Evolutionary conservation across 1,140 invertebrate genomes (phyloP).

Genomic region (Cydia strobilella): DNA sequence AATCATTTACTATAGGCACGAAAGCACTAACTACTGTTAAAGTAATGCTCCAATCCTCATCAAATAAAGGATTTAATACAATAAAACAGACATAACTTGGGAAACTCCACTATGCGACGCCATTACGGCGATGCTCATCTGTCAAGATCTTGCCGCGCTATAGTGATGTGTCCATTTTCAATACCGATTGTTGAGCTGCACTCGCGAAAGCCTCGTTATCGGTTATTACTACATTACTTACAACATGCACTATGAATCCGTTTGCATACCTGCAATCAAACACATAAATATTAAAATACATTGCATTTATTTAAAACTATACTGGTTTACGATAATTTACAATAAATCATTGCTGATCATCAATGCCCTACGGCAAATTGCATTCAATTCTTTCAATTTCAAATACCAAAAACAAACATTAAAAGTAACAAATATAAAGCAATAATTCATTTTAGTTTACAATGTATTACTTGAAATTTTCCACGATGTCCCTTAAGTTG

Average conservation of each 20-base stretch:
- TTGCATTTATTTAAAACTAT: neutral
- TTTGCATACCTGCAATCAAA: slow-evolving; percentile 17
- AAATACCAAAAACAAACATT: neutral
- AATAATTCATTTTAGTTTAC: slow-evolving; percentile 1
- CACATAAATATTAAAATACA: neutral
- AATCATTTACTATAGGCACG: too few species aligned
- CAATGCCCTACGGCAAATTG: neutral
- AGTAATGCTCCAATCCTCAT: too few species aligned
- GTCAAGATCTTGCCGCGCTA: too few species aligned
- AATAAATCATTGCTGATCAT: neutral
- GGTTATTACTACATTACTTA: too few species aligned
- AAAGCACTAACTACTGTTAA: neutral
- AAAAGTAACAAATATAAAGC: neutral
- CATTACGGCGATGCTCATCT: too few species aligned
- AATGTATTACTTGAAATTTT: neutral
- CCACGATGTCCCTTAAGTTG: neutral
- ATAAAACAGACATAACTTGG: too few species aligned
- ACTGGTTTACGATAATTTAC: neutral
- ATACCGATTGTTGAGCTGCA: too few species aligned
- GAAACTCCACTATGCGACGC: too few species aligned
- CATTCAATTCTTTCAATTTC: neutral
- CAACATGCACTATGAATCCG: neutral
- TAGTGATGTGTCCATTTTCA: too few species aligned
- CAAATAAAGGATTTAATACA: too few species aligned
- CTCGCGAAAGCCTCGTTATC: too few species aligned